Base-by-base conservation (phyloP, 2,797 vertebrate species). In the Pitangus sulphuratus region DNA sequence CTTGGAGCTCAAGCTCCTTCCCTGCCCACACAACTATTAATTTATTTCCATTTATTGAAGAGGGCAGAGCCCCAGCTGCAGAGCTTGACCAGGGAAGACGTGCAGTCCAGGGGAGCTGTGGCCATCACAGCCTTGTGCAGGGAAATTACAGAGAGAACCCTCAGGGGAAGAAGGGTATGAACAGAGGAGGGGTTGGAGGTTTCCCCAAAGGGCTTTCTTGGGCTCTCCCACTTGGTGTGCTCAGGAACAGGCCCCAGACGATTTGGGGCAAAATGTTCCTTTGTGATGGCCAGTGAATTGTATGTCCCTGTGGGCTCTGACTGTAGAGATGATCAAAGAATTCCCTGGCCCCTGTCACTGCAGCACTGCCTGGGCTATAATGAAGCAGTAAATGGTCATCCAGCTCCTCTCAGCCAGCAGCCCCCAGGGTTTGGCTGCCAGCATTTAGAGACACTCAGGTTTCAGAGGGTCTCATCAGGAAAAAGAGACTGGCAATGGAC, bases 41-140 rank as follows among this genome's bases (percentile, higher is more conserved):
- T 89, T 89, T 76, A 68, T 35, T 81, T 64, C 57, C 18, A 60
- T 60, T 51, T 56, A 30, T 30, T 78, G 48, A 78, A 44, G 47
- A 62, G 45, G 6, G 5, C 70, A 78, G 82, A 90, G 48, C 70
- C 48, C 17, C 84, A 74, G 81, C 65, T 82, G 78, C 51, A n/a
- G 33, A 12, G 12, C 0, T 0, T 42, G 79, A n/a, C 15, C 13
- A 37, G 12, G 45, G 58, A 56, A 31, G 30, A 15, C 0, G 1
- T 30, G 51, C 6, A 4, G 11, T 24, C 71, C 66, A 39, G 66
- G 30, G 57, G 62, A 77, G 68, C 86, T 69, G 64, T 28, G 65
- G 26, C 60, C 77, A 76, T 11, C 17, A 7, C 42, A 69, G 20
- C 2, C 20, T 45, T 70, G 35, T 48, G 45, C 74, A 53, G 75